These are phyloP conservation scores for Eristalinus sepulchralis DNA, from an alignment of 2,888 invertebrate genomes.

Conservation along the genomic window DNA sequence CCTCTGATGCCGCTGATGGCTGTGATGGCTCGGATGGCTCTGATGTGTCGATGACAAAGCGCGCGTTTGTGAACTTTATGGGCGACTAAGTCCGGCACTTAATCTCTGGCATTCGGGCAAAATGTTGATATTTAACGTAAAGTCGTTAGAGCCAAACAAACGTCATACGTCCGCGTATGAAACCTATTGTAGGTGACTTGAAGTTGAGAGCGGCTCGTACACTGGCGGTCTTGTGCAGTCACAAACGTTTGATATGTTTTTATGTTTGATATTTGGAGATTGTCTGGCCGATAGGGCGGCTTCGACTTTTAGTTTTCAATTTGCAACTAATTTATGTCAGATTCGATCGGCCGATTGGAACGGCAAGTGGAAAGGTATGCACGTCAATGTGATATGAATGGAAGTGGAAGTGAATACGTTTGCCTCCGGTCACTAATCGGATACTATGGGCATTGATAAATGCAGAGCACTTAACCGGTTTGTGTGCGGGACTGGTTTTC, in stretches of 20 bases:
- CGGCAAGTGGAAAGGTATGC: neutral
- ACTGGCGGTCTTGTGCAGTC: neutral
- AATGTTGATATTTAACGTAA: neutral
- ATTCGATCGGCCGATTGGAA: neutral
- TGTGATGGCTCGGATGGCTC: neutral
- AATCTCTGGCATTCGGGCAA: neutral
- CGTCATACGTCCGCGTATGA: neutral
- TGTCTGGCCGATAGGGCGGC: neutral
- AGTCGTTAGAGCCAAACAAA: neutral
- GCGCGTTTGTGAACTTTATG: conserved; percentile 2
- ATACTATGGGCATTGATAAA: neutral
- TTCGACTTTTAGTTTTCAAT: neutral
- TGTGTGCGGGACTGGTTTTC: neutral
- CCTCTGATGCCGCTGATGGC: neutral
- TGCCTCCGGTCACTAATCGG: neutral
- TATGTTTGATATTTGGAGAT: neutral
- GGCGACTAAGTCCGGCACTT: neutral
- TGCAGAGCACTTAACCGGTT: neutral
- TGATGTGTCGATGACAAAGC: neutral
- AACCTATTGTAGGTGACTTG: neutral
- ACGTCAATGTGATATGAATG: neutral
- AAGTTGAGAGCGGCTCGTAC: neutral
- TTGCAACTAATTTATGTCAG: neutral
- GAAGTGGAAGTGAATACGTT: neutral
- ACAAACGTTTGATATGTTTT: neutral